Conservation (phyloP, 2,888 invertebrate species). For the Drosophila birchii region DNA sequence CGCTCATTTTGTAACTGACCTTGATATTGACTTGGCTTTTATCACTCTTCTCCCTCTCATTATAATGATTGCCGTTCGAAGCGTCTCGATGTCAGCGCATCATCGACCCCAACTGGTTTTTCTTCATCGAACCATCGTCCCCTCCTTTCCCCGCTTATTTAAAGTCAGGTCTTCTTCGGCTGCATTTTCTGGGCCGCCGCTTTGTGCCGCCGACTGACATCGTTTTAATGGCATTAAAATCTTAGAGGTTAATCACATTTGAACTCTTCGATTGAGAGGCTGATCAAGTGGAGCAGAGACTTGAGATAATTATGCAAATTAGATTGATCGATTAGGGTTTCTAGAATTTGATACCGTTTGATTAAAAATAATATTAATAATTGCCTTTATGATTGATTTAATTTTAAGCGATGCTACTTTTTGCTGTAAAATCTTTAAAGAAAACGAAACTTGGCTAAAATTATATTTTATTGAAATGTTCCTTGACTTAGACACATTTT, state of each 20-base stretch:
- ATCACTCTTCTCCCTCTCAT: conserved; percentile 39
- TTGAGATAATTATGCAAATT: conserved; percentile 18
- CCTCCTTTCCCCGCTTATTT: not conserved
- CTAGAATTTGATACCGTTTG: conserved; percentile 7
- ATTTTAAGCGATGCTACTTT: not conserved
- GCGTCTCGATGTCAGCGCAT: conserved; percentile 40
- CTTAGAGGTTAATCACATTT: conserved; percentile 78
- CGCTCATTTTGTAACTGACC: conserved; percentile 74
- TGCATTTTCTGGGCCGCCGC: conserved; percentile 41
- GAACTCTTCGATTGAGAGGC: conserved; percentile 57
- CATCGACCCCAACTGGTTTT: conserved; percentile 60
- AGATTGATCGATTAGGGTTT: conserved; percentile 12
- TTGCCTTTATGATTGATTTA: not conserved
- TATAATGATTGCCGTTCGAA: conserved; percentile 54
- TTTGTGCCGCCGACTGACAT: conserved; percentile 54
- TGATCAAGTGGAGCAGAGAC: conserved; percentile 30
- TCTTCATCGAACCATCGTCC: not conserved
- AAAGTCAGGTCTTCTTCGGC: conserved; percentile 26
- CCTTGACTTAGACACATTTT: not conserved
- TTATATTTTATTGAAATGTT: too few relatives aligned
- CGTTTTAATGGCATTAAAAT: conserved; percentile 68
- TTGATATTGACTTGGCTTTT: conserved; percentile 73
- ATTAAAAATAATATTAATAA: not conserved
- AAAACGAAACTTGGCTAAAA: not conserved
- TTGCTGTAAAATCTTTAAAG: not conserved